These are phyloP conservation scores for Ectemnius continuus DNA, from an alignment of 2,888 invertebrate genomes.

Conservation along the genomic window DNA sequence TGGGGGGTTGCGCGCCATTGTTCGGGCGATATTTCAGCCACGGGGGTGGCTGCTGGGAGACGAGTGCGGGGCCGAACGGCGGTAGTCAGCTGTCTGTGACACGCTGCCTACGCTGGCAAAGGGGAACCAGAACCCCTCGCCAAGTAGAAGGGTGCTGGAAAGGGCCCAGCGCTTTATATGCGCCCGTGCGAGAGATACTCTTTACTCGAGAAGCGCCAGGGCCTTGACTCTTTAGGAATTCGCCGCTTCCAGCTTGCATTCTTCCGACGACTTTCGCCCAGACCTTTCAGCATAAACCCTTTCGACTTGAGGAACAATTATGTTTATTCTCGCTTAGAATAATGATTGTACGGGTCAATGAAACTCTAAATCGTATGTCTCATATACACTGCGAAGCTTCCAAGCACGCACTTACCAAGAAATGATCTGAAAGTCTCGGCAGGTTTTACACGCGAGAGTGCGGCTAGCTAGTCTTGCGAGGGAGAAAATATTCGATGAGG, in stretches of 20 bases:
- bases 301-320: too few relatives aligned
- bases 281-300: too few relatives aligned
- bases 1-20: conserved; percentile 72
- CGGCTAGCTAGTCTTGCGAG: too few relatives aligned
- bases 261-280: too few relatives aligned
- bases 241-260: conserved; percentile 33
- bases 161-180: conserved; percentile 65
- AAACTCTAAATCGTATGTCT: too few relatives aligned
- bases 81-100: conserved; percentile 78
- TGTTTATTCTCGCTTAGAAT: too few relatives aligned
- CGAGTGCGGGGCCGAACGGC: conserved; percentile 58
- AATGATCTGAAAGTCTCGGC: too few relatives aligned
- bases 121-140: conserved; percentile 75
- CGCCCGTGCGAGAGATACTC: conserved; percentile 57
- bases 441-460: too few relatives aligned
- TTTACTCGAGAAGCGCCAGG: conserved; percentile 69
- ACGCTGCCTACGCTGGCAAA: conserved; percentile 75
- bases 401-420: too few relatives aligned
- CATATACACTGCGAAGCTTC: too few relatives aligned
- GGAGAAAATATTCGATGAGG: too few relatives aligned
- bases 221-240: conserved; percentile 67
- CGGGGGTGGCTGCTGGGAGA: conserved; percentile 68
- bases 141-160: conserved; percentile 70
- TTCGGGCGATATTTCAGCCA: conserved; percentile 76
- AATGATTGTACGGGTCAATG: too few relatives aligned